Conservation (phyloP, 2,113 vertebrate species). For the Malaclemys terrapin region DNA sequence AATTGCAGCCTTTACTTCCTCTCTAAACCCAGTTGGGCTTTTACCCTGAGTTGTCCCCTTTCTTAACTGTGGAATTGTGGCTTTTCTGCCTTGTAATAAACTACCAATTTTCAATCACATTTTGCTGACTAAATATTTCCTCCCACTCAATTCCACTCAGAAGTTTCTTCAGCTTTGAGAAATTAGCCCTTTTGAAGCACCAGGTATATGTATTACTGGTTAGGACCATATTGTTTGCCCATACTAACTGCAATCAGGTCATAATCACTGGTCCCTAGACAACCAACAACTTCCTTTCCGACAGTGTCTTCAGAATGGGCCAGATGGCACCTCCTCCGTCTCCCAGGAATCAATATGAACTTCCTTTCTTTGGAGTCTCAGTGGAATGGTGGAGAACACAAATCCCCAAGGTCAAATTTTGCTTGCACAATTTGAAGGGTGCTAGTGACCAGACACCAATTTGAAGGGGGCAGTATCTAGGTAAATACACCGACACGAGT, state of each 20-base stretch:
- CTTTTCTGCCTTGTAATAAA: not conserved
- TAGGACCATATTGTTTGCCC: fast-evolving
- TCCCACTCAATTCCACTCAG: not conserved
- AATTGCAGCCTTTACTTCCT: too few relatives aligned
- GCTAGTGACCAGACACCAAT: not conserved
- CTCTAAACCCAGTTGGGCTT: not conserved
- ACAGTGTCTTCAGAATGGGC: not conserved
- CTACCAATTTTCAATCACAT: too few relatives aligned
- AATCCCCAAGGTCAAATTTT: not conserved
- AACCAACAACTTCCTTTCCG: not conserved
- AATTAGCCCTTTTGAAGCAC: not conserved
- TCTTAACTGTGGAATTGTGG: fast-evolving
- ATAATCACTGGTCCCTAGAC: not conserved
- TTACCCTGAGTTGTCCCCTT: not conserved
- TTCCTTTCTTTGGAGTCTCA: not conserved
- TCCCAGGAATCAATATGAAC: not conserved
- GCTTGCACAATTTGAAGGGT: too few relatives aligned
- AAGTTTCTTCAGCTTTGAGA: not conserved
- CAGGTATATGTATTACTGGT: not conserved
- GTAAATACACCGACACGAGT: not conserved
- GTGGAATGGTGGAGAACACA: not conserved
- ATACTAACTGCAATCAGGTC: not conserved
- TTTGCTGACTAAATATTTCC: not conserved
- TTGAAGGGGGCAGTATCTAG: not conserved
- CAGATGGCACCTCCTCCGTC: not conserved